Conservation (phyloP, 2,888 invertebrate species). For the Halocaridina rubra region DNA sequence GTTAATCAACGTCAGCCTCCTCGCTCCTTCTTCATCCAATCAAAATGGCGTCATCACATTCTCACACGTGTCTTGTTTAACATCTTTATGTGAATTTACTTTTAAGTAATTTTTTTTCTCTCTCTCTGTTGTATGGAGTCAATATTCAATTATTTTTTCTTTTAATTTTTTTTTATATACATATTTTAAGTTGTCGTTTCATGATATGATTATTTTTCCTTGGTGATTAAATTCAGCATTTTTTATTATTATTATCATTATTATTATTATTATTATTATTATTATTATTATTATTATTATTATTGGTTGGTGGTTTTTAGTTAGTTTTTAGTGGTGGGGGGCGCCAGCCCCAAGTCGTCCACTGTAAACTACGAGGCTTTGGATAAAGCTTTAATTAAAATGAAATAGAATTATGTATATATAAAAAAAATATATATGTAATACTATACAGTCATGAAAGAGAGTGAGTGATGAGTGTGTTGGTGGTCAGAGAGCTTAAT, state of each 20-base stretch:
- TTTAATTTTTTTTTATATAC: too few species aligned
- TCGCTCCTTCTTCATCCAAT: not conserved
- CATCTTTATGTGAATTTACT: conserved; percentile 15
- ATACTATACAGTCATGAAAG: too few species aligned
- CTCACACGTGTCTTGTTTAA: conserved; percentile 3
- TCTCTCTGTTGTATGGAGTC: conserved; percentile 33
- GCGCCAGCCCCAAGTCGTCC: not conserved
- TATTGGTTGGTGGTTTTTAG: conserved; percentile 11
- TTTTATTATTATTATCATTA: conserved; percentile 3
- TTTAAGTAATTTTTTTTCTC: too few species aligned
- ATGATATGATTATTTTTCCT: too few species aligned
- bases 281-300: conserved; percentile 23
- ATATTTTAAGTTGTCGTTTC: too few species aligned
- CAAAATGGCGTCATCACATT: not conserved
- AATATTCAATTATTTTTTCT: conserved; percentile 4
- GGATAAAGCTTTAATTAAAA: conserved; percentile 35
- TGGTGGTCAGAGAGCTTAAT: too few species aligned
- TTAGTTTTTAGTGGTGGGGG: not conserved
- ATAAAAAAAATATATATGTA: too few species aligned
- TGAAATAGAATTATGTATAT: too few species aligned
- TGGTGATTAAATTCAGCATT: not conserved
- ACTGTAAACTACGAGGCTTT: not conserved
- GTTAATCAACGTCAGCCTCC: not conserved
- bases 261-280: conserved; percentile 34
- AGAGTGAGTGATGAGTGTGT: too few species aligned